Conservation (phyloP, 2,797 vertebrate species). For the Glossophaga mutica region DNA sequence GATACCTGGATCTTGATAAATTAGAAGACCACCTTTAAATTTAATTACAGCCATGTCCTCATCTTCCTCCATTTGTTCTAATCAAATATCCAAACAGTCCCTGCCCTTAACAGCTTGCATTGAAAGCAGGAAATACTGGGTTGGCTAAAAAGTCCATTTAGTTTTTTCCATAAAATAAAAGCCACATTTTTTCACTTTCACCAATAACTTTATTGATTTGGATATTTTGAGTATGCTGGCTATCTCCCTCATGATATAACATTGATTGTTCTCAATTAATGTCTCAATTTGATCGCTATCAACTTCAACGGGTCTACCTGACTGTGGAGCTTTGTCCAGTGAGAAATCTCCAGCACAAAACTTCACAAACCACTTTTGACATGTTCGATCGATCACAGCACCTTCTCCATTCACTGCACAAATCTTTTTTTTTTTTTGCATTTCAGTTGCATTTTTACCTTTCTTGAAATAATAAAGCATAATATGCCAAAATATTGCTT, state of each 20-base stretch:
- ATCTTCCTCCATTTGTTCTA: not conserved
- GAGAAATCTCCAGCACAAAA: not conserved
- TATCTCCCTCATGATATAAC: not conserved
- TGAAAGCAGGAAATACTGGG: not conserved
- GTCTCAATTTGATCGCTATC: not conserved
- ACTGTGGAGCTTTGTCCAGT: not conserved
- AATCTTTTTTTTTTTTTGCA: not conserved
- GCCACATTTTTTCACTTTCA: not conserved
- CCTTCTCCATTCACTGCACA: not conserved
- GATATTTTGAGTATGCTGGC: not conserved
- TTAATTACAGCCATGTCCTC: not conserved
- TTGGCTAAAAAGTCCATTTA: not conserved
- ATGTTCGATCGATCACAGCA: not conserved
- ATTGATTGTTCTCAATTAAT: not conserved
- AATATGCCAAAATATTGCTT: not conserved
- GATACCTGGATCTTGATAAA: not conserved
- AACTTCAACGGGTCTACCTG: not conserved
- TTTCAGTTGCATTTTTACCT: not conserved
- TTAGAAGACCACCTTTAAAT: not conserved
- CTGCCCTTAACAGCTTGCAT: not conserved
- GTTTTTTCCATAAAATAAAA: not conserved
- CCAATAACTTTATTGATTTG: not conserved
- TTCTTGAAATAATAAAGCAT: not conserved
- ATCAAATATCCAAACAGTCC: not conserved
- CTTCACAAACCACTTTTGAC: not conserved